A percentile compares a stretch with the other conserved stretches of the same genome.
Evolutionary conservation across 2,113 vertebrate species (phyloP).

Genomic region (Rhabdornis inornatus): DNA sequence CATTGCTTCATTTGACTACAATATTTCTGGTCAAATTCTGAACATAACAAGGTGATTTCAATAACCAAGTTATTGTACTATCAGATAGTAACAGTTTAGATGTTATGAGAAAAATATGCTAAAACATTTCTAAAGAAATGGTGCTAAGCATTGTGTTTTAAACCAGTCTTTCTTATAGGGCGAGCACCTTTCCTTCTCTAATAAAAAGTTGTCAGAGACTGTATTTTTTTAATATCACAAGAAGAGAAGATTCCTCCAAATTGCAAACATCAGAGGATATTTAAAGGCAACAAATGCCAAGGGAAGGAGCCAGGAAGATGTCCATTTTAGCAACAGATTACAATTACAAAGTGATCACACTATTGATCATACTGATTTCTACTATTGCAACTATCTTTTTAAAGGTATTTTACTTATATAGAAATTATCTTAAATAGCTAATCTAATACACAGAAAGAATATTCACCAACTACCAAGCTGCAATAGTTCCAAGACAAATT

Average conservation of each 20-base stretch:
- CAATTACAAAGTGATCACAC: not conserved
- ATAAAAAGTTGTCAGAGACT: not conserved
- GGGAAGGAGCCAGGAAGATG: fast-evolving
- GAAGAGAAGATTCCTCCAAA: not conserved
- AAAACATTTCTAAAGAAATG: not conserved
- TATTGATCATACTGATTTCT: not conserved
- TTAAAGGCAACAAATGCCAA: not conserved
- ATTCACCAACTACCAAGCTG: not conserved
- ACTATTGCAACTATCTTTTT: not conserved
- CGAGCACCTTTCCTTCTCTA: not conserved
- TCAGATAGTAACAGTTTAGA: not conserved
- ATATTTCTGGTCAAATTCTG: conserved; percentile 48
- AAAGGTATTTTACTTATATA: not conserved
- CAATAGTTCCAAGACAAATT: not conserved
- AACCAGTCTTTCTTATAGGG: not conserved
- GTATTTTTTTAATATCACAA: not conserved
- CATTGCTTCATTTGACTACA: conserved; percentile 43
- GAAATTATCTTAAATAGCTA: not conserved
- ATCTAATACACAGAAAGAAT: not conserved
- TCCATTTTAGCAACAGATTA: not conserved
- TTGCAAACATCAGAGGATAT: not conserved
- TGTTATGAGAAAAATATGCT: not conserved
- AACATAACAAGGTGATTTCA: conserved; percentile 39
- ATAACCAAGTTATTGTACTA: not conserved
- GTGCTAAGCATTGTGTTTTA: not conserved